Evolutionary conservation across 2,113 vertebrate genomes (phyloP).

Genomic region (human (Homo sapiens)): GRCh38 chr3:140070501-140071000

Average conservation of each 20-base stretch:
- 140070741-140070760: neutral
- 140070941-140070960: neutral
- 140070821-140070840: neutral
- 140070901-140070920: neutral
- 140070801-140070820: slow-evolving; percentile 11
- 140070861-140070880: neutral
- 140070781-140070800: slow-evolving; percentile 6
- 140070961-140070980: slow-evolving; percentile 43
- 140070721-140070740: neutral
- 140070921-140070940: neutral
- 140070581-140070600: neutral
- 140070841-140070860: neutral
- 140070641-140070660: neutral
- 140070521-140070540: neutral
- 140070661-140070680: neutral
- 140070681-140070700: neutral
- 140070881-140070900: neutral
- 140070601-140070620: neutral
- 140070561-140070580: neutral
- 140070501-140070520: neutral
- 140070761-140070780: neutral
- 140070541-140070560: neutral
- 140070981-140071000: slow-evolving; percentile 3
- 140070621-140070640: neutral
- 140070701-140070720: neutral